Evolutionary conservation across 2,888 invertebrate species (phyloP).

Genomic region (Rhagonycha fulva): DNA sequence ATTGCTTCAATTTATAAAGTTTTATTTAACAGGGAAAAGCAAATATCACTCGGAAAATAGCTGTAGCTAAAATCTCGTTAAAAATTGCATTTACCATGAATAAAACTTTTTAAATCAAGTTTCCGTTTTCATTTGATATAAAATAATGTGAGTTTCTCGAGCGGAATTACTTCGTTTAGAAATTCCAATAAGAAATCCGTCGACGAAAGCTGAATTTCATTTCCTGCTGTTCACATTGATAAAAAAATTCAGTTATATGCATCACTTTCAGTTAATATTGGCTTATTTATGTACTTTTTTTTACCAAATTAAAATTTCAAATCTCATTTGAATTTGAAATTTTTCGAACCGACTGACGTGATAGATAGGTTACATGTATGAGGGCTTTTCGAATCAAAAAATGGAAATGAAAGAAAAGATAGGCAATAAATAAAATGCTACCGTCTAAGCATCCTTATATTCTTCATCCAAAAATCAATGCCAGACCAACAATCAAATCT

Average conservation of each 20-base stretch:
- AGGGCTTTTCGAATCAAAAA: neutral
- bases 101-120: slow-evolving; percentile 37
- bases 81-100: slow-evolving; percentile 19
- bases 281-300: slow-evolving; percentile 17
- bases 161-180: slow-evolving; percentile 47
- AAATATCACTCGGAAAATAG: slow-evolving; percentile 10
- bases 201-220: slow-evolving; percentile 36
- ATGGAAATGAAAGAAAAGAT: neutral
- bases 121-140: slow-evolving; percentile 41
- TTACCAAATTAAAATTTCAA: slow-evolving; percentile 2
- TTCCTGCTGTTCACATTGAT: slow-evolving; percentile 34
- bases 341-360: neutral
- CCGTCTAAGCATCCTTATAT: no score
- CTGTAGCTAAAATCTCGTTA: slow-evolving; percentile 14
- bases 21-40: neutral
- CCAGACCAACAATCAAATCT: no score
- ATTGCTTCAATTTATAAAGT: neutral
- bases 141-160: slow-evolving; percentile 46
- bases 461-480: no score
- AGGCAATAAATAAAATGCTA: neutral
- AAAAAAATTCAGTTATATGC: slow-evolving; percentile 22
- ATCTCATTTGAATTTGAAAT: neutral
- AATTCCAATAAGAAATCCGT: slow-evolving; percentile 45
- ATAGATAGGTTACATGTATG: neutral
- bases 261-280: slow-evolving; percentile 20